Base-by-base conservation (phyloP, 1,140 invertebrate genomes). In the Leptinotarsa lineolata region DNA sequence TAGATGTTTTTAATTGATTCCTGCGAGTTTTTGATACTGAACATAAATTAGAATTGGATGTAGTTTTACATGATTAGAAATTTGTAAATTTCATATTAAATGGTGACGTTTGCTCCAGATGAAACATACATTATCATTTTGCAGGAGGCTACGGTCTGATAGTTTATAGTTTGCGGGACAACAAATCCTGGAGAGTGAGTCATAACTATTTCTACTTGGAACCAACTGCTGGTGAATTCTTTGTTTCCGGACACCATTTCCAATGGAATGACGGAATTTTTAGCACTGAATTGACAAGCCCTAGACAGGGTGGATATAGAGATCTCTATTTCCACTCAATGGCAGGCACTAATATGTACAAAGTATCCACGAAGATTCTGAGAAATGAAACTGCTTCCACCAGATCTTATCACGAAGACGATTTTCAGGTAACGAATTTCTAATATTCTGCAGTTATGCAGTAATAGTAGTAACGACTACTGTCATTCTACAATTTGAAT, bases 171-270 rank as follows among this genome's bases (percentile, higher is more conserved):
- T 85, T 89, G 73, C 87, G 86, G 30, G 82, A 87, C 1, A 88
- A 89, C 75, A 86, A 88, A 24, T 91, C 91, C 4, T 94, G 92
- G 91, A 84, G 91, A 70, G 86, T 93, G 3, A 83, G 84, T 24
- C 92, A 94, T 76, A 92, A 92, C 76, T 94, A 89, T 80, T 93
- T 93, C 80, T 86, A 88, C 79, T 89, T 93, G 63, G 92, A 93
- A 82, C 91, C 92, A 1, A 77, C 89, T 1, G 84, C 88, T 65
- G 91, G 92, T 0, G 91, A 92, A 79, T 88, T 92, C 76, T 88
- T 88, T 68, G 88, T 93, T 46, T 89, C 87, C 46, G 91, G 88
- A 81, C 77, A 84, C 65, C 70, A 74, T 59, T 93, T 92, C 79
- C 90, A 91, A 81, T 93, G 91, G 91, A 89, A 88, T 63, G 92